These are phyloP conservation scores for Lutjanus campechanus DNA, from an alignment of 2,797 vertebrate genomes.

Conservation along the genomic window DNA sequence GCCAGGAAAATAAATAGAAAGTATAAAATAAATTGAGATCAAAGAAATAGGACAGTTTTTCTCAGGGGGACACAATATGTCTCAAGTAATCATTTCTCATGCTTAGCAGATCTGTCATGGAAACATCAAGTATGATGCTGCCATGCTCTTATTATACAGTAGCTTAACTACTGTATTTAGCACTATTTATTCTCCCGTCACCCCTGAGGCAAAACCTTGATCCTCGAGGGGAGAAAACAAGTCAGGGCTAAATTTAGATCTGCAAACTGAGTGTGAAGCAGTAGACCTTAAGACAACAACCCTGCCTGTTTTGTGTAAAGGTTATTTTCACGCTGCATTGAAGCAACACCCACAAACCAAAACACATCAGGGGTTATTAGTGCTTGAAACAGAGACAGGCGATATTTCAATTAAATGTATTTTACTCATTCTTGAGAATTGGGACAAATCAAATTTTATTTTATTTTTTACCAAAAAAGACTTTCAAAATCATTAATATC, in stretches of 20 bases:
- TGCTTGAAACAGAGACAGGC: not conserved
- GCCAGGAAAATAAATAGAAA: slow-evolving; percentile 64
- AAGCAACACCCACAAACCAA: slow-evolving; percentile 21
- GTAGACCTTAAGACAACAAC: slow-evolving; percentile 51
- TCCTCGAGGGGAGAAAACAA: slow-evolving; percentile 51
- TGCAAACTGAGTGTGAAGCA: slow-evolving; percentile 56
- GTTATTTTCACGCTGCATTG: slow-evolving; percentile 41
- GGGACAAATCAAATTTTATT: too few species aligned
- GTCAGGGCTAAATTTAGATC: slow-evolving; percentile 73
- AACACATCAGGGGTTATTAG: slow-evolving; percentile 14
- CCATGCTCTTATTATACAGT: slow-evolving; percentile 39
- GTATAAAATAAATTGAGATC: slow-evolving; percentile 63
- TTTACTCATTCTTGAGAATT: too few species aligned
- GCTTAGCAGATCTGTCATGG: slow-evolving; percentile 68
- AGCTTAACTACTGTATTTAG: slow-evolving; percentile 61
- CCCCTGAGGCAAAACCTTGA: slow-evolving; percentile 62
- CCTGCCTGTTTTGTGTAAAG: slow-evolving; percentile 36
- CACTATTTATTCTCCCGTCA: slow-evolving; percentile 45
- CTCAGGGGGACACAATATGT: slow-evolving; percentile 65
- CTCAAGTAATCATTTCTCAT: slow-evolving; percentile 70
- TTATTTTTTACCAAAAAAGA: too few species aligned
- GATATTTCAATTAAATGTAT: too few species aligned
- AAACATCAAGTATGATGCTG: slow-evolving; percentile 43
- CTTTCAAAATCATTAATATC: too few species aligned
- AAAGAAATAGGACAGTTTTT: slow-evolving; percentile 63